Base-by-base conservation (phyloP, 2,113 vertebrate species). In the Amazona guildingii region DNA sequence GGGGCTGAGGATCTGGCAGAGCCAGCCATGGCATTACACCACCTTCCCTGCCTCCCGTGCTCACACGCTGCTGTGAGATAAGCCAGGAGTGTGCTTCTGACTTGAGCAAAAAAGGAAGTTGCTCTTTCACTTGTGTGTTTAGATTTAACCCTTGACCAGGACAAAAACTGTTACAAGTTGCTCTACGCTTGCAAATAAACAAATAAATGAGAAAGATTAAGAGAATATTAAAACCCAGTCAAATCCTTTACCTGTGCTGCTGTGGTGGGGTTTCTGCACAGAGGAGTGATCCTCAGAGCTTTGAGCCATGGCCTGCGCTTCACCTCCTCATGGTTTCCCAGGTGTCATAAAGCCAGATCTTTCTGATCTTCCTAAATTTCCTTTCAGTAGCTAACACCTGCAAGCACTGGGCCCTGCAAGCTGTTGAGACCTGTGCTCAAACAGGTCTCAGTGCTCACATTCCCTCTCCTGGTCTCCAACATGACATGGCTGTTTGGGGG, bases 401-500 rank as follows among this genome's bases (percentile, higher is more conserved):
- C 17, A 49, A 73, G 52, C 0, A 0, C 0, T 12, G 44, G 28
- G 69, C 20, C 14, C 18, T 59, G 46, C n/a, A 23, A 59, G 55
- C 33, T 59, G 33, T 21, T 21, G 55, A n/a, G 55, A 6, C 33
- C 55, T 17, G 33, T 5, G n/a, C 73, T 52, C 18, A 8, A 12
- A 62, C 51, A 61, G 62, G 17, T 23, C 33, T 70, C 41, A 3
- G 28, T 8, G 23, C 52, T n/a, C 37, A 18, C 6, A 0, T 15
- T 41, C 10, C 23, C 31, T 17, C n/a, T 33, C 68, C 44, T 13
- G 31, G 17, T 9, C 57, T n/a, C 43, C 31, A 16, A 6, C 25
- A 4, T 0, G 1, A 9, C 0, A 0, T 3, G 23, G 82, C 51
- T 43, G 2, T 31, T 44, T 9, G 33, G 33, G 51, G 4, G 0